phyloP scores from a whole-genome alignment of 2,113 vertebrate genomes.

The Lonchura striata region DNA sequence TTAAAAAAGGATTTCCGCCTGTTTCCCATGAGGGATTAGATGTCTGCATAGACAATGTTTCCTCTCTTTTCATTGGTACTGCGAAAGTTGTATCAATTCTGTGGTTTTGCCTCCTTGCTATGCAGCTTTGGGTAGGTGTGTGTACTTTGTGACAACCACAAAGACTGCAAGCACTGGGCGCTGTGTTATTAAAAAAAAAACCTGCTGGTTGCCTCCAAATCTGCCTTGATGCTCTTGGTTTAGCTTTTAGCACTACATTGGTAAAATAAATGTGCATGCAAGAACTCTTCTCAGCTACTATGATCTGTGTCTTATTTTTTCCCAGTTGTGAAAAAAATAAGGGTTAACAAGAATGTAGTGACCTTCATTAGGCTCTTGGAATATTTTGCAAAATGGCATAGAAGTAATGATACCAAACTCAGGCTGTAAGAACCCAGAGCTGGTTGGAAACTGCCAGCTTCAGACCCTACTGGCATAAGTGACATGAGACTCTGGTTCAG shows the following conservation, averaged over 20 bases:
- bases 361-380: neutral
- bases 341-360: neutral
- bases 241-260: neutral
- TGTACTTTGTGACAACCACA: neutral
- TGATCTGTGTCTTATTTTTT: neutral
- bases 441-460: neutral
- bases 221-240: neutral
- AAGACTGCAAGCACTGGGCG: neutral
- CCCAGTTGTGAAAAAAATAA: neutral
- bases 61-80: neutral
- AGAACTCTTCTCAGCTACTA: neutral
- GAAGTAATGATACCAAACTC: neutral
- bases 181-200: neutral
- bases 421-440: neutral
- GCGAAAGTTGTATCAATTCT: neutral
- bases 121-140: neutral
- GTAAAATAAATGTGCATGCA: neutral
- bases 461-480: neutral
- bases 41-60: neutral
- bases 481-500: neutral
- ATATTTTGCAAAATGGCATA: neutral
- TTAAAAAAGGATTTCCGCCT: neutral
- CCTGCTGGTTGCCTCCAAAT: neutral
- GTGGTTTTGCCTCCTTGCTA: neutral
- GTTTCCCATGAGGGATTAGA: neutral